Percentiles rank a stretch among this genome's conserved stretches.
Evolutionary conservation across 2,888 invertebrate species (phyloP).

Genomic region (Metallyticus violacea): DNA sequence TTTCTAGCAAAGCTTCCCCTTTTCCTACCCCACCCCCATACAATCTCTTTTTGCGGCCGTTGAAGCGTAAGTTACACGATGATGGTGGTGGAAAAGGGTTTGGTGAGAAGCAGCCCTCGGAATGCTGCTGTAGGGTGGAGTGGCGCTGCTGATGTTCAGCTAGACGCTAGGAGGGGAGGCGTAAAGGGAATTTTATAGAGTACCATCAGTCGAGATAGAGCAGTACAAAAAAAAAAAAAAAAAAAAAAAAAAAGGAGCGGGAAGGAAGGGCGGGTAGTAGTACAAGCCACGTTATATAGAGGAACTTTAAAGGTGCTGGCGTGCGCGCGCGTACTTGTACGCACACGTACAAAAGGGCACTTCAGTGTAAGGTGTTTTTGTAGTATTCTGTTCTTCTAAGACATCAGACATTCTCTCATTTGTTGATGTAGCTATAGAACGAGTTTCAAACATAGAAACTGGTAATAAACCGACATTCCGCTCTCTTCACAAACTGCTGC

Average conservation of each 20-base stretch:
- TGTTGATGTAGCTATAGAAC: background rate
- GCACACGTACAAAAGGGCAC: background rate
- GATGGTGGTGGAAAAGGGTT: conserved; percentile 19
- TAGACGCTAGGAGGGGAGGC: background rate
- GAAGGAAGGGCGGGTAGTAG: background rate
- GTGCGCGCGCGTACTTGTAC: background rate
- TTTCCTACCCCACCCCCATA: background rate
- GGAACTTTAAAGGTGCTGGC: background rate
- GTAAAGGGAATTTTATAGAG: conserved; percentile 17
- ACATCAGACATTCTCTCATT: background rate
- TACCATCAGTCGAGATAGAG: conserved; percentile 2
- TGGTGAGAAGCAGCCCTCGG: conserved; percentile 4
- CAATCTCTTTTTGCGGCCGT: conserved; percentile 21
- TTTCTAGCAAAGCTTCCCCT: background rate
- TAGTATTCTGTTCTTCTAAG: background rate
- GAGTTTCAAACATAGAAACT: background rate
- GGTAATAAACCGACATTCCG: background rate
- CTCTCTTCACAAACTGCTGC: too few relatives aligned
- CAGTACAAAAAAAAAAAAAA: background rate
- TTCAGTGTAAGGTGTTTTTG: background rate
- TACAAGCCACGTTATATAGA: background rate
- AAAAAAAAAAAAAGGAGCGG: too few relatives aligned
- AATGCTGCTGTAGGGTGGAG: background rate
- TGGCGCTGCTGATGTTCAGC: background rate
- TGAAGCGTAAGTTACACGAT: conserved; percentile 26